Conservation (phyloP, 2,888 invertebrate genomes). For the Schizotus pectinicornis region DNA sequence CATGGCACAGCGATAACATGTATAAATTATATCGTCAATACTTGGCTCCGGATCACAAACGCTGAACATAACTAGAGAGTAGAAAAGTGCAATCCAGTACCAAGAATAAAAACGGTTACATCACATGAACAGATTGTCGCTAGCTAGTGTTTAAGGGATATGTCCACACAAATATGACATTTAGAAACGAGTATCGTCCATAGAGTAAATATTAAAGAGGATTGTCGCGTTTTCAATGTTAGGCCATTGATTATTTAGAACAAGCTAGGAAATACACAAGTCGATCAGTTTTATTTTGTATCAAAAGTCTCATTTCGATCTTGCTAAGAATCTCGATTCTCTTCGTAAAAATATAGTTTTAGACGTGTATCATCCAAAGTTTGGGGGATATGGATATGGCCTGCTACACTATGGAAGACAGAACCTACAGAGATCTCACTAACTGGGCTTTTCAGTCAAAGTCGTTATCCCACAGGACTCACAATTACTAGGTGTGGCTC, state of each 20-base stretch:
- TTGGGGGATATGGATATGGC: constrained; percentile 32
- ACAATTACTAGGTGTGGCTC: no score
- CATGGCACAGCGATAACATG: constrained; percentile 46
- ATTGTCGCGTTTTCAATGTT: constrained; percentile 59
- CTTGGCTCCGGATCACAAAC: constrained; percentile 14
- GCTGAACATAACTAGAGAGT: not conserved
- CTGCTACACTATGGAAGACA: constrained; percentile 44
- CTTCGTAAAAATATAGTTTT: constrained; percentile 40
- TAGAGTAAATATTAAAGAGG: constrained; percentile 48
- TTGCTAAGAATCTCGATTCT: constrained; percentile 31
- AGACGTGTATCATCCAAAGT: constrained; percentile 28
- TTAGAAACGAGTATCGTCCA: constrained; percentile 42
- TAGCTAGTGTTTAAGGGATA: constrained; percentile 52
- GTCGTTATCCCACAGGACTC: constrained; percentile 4
- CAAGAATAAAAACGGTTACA: constrained; percentile 38
- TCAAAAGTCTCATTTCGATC: constrained; percentile 40
- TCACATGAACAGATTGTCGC: constrained; percentile 57
- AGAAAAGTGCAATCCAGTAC: constrained; percentile 15
- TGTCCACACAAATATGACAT: constrained; percentile 50
- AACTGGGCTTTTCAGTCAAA: constrained; percentile 32
- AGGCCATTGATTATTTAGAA: constrained; percentile 57
- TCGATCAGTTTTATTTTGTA: constrained; percentile 38
- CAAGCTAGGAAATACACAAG: constrained; percentile 48
- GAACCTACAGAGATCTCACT: constrained; percentile 38
- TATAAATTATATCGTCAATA: constrained; percentile 29